phyloP scores from a whole-genome alignment of 2,113 vertebrate genomes.

The Varanus salvator region DNA sequence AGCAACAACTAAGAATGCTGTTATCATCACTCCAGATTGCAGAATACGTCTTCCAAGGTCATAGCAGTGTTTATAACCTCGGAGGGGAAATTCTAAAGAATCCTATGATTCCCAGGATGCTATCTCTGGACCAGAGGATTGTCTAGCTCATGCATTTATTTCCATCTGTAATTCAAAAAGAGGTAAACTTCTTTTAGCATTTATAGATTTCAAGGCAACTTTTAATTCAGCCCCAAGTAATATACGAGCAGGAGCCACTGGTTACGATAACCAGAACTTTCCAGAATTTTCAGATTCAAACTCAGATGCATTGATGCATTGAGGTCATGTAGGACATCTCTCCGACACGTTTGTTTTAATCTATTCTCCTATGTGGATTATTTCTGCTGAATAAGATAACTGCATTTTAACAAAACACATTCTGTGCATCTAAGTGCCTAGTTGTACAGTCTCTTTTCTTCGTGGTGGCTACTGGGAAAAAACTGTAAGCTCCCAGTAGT shows the following conservation, averaged over 20 bases:
- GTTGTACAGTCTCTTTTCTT: not conserved
- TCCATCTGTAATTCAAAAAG: too few relatives aligned
- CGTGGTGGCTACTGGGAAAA: too few relatives aligned
- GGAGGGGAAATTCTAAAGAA: too few relatives aligned
- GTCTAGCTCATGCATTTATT: too few relatives aligned
- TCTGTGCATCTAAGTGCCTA: conserved; percentile 9
- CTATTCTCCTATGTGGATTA: not conserved
- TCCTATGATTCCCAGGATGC: too few relatives aligned
- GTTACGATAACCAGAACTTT: not conserved
- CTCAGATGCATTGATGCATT: not conserved
- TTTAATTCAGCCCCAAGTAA: not conserved
- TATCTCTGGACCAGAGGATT: too few relatives aligned
- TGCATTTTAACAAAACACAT: not conserved
- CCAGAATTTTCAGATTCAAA: not conserved
- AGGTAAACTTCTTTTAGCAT: too few relatives aligned
- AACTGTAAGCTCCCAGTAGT: too few relatives aligned
- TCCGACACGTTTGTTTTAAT: not conserved
- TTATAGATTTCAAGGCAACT: not conserved
- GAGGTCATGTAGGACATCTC: not conserved
- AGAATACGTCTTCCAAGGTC: not conserved
- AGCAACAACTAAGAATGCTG: too few relatives aligned
- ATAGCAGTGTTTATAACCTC: too few relatives aligned
- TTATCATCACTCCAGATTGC: not conserved
- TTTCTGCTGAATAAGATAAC: not conserved
- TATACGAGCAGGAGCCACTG: not conserved